A percentile compares a stretch with the other conserved stretches of the same genome.
These are phyloP conservation scores for Pampusana beccarii DNA, from an alignment of 2,113 vertebrate genomes.

Conservation along the genomic window DNA sequence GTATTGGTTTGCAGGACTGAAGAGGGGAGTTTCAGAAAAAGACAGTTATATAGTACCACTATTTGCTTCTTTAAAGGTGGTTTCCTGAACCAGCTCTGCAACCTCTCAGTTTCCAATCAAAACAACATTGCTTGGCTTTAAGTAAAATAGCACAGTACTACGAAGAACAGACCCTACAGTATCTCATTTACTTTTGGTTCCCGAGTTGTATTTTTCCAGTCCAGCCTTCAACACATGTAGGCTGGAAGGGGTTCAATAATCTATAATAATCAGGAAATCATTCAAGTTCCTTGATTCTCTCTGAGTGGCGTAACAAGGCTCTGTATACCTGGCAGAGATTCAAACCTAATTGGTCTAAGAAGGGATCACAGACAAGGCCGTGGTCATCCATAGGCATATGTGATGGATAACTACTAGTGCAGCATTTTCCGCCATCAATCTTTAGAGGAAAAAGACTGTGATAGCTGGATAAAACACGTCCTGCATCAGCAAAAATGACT, in stretches of 20 bases:
- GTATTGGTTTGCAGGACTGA: neutral
- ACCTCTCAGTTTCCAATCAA: neutral
- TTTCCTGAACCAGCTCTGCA: neutral
- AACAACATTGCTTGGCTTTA: neutral
- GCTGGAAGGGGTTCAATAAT: neutral
- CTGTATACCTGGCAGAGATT: conserved; percentile 43
- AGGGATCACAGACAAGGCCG: conserved; percentile 37
- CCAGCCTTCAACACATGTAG: neutral
- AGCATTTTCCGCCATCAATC: conserved; percentile 58
- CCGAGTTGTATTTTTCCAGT: neutral
- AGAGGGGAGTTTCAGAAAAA: neutral
- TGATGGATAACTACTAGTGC: conserved; percentile 68
- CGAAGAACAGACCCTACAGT: neutral
- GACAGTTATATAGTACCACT: neutral
- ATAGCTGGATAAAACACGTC: conserved; percentile 38
- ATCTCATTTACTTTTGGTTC: neutral
- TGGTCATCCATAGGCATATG: conserved; percentile 48
- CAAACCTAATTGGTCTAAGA: conserved; percentile 62
- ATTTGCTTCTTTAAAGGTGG: neutral
- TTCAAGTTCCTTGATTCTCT: conserved; percentile 60
- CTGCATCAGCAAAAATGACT: conserved; percentile 67
- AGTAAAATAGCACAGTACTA: neutral
- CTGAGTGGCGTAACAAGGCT: conserved; percentile 39
- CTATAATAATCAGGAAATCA: conserved; percentile 65
- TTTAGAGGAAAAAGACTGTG: conserved; percentile 61